Evolutionary conservation across 23 tunicate species (phyloP).

Genomic region (Trididemnum nubilum): DNA sequence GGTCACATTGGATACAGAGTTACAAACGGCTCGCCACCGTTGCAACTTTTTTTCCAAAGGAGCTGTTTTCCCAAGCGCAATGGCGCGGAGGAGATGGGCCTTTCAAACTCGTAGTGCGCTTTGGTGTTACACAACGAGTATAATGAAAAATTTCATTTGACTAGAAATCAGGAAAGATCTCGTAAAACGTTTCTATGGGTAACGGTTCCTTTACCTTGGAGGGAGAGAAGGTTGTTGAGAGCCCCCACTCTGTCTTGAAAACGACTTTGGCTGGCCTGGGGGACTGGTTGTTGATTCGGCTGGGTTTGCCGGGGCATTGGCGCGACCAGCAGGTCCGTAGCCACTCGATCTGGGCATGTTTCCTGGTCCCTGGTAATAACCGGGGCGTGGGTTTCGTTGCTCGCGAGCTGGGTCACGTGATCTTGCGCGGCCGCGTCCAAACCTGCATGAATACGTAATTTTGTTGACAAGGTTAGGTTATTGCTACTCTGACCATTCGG

Average conservation of each 20-base stretch:
- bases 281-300: conserved; percentile 56
- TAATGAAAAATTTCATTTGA: neutral
- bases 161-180: neutral
- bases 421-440: conserved; percentile 21
- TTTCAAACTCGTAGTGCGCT: neutral
- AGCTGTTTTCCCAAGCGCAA: neutral
- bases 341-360: conserved; percentile 8
- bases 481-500: no score
- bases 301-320: conserved; percentile 43
- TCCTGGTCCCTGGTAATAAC: conserved; percentile 4
- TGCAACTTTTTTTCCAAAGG: neutral
- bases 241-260: neutral
- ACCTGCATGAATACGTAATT: neutral
- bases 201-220: conserved; percentile 28
- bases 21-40: neutral
- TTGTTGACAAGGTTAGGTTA: no score
- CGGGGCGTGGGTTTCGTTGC: conserved; percentile 10
- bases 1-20: no score
- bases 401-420: conserved; percentile 7
- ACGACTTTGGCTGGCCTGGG: conserved; percentile 3
- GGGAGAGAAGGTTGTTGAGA: conserved; percentile 17
- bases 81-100: neutral
- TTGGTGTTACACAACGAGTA: neutral
- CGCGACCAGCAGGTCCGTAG: neutral
- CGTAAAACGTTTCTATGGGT: neutral